Conservation (phyloP, 1,140 invertebrate species). For the Macrosteles quadrilineatus region DNA sequence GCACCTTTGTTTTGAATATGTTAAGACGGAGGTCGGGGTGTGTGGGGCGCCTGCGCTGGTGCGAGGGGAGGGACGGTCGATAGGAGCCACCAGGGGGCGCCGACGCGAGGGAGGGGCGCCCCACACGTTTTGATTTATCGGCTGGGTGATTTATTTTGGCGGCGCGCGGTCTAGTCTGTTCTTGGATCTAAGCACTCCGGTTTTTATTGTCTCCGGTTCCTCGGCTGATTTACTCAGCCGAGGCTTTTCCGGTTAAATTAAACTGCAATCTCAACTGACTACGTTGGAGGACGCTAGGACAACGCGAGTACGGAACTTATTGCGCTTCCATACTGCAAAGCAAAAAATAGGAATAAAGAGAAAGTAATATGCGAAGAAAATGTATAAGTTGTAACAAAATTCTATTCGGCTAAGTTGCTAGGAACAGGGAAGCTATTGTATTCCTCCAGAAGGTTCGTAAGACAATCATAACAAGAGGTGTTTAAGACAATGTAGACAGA, state of each 20-base stretch:
- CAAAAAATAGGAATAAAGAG: too few relatives aligned
- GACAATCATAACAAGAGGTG: too few relatives aligned
- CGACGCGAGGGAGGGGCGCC: background rate
- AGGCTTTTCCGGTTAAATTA: background rate
- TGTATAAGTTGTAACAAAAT: too few relatives aligned
- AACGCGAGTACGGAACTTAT: too few relatives aligned
- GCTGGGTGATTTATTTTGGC: conserved; percentile 1
- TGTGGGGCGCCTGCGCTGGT: background rate
- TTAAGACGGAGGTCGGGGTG: conserved; percentile 1
- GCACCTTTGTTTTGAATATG: conserved; percentile 23
- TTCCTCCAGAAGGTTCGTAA: too few relatives aligned
- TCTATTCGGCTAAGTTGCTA: too few relatives aligned
- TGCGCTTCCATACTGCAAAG: too few relatives aligned
- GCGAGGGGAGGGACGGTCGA: background rate
- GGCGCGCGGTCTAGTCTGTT: conserved; percentile 13
- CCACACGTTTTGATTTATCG: conserved; percentile 8
- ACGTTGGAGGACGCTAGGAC: too few relatives aligned
- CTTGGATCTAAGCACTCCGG: conserved; percentile 15
- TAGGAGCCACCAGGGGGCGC: background rate
- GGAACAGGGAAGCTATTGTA: too few relatives aligned
- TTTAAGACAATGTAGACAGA: too few relatives aligned
- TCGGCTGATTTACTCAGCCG: conserved; percentile 15
- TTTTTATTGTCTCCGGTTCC: conserved; percentile 20
- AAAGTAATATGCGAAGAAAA: too few relatives aligned
- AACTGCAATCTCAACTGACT: too few relatives aligned